Evolutionary conservation across 2,113 vertebrate genomes (phyloP), one percentile per base, ranked within the genome.

Genomic region (Odontesthes bonariensis): DNA sequence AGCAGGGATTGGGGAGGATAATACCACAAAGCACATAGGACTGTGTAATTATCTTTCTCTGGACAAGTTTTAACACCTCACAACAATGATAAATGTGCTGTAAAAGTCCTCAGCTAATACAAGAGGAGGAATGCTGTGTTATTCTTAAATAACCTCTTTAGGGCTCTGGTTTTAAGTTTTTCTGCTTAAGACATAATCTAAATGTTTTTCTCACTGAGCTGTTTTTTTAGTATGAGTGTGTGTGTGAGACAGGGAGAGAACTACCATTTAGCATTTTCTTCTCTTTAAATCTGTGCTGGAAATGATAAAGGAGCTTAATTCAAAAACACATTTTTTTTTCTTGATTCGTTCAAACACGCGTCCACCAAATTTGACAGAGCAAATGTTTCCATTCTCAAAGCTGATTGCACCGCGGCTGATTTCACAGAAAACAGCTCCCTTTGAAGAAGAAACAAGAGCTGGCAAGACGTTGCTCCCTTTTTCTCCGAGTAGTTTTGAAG

Each of bases 371-470:
- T 81, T 89, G 91, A 91, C 89, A 70, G 82, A 84, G 87, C 79
- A 88, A 91, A 87, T 88, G 87, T 83, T 83, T 86, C 75, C 73
- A 62, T 88, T 83, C 83, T 78, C 47, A 27, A 69, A 84, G 80
- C 72, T 64, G 85, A 88, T 84, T 82, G 79, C 6, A 73, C 80
- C 6, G 42, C 23, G 69, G 67, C 85, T 83, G 80, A 91, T 88
- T 90, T 91, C 84, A 80, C 84, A 76, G 81, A 75, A 49, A 89
- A 76, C 77, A 35, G 73, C 68, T 64, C 40, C 75, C 86, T 93
- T 89, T 92, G 88, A 93, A 92, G 90, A 90, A 85, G 82, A 89
- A 90, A 88, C 82, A 73, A 72, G 76, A 77, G 61, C 60, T 68
- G 80, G 64, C 68, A 70, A 85, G 78, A 76, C 84, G 32, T 11